Base-by-base conservation (phyloP, 2,888 invertebrate species). In the Polietes domitor region DNA sequence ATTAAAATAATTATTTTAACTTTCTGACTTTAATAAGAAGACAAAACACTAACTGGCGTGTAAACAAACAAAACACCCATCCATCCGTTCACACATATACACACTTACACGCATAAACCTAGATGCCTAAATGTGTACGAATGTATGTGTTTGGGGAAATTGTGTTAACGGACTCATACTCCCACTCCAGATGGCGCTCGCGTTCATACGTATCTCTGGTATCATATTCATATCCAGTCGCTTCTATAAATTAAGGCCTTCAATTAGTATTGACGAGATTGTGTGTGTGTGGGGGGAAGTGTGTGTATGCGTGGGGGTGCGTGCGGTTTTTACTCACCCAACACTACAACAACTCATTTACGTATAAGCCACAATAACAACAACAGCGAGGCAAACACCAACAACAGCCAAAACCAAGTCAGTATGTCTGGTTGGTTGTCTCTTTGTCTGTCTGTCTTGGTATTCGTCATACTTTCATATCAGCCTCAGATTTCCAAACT, bases 181-280 rank as follows among this genome's bases (percentile, higher is more conserved):
- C 15, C 1, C 32, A 61, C 61, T 21, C 55, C 24, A 6, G n/a
- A n/a, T n/a, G n/a, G n/a, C n/a, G n/a, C n/a, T n/a, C n/a, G n/a
- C n/a, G n/a, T 4, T 32, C 9, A 47, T n/a, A n/a, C n/a, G n/a
- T 3, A 12, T n/a, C n/a, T n/a, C 12, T 47, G 15, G 2, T 32
- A 12, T 47, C 47, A 58, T 58, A 58, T 65, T 71, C 19, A 37
- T 37, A 50, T 47, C 37, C 32, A 17, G 21, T 72, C 21, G 17
- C 50, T 73, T 26, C 58, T 17, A 77, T 70, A 77, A 70, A 32
- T 77, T 70, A 70, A 78, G 78, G 63, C 78, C 73, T 73, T 65
- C 78, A 73, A 65, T 78, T 65, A 78, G 21, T 15, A 61, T 70
- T 71, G 9, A 26, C 37, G 24, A n/a, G n/a, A n/a, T n/a, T 58